phyloP scores from a whole-genome alignment of 2,113 vertebrate genomes.

The Amazona guildingii region DNA sequence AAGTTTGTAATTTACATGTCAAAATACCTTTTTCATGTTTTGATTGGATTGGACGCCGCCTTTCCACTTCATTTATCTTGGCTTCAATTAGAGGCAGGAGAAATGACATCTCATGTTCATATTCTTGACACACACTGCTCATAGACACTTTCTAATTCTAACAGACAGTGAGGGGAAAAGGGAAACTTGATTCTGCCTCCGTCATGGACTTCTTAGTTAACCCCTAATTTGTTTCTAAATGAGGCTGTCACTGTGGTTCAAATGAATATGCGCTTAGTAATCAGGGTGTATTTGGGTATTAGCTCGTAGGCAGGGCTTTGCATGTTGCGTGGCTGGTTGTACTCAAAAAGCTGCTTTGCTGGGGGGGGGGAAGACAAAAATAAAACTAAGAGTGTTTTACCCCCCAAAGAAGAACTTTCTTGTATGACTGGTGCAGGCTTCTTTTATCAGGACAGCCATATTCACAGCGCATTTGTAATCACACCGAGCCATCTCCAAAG shows the following conservation, averaged over 20 bases:
- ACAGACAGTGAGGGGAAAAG: constrained; percentile 79
- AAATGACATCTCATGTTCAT: constrained; percentile 75
- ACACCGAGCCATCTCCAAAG: constrained; percentile 17
- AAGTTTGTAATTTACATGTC: constrained; percentile 87
- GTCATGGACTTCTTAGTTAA: constrained; percentile 80
- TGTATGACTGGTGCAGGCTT: neutral
- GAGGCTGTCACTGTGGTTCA: constrained; percentile 78
- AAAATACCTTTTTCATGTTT: constrained; percentile 85
- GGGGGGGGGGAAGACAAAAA: neutral
- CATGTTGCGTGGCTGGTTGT: neutral
- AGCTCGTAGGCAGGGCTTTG: neutral
- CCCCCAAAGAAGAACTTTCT: neutral
- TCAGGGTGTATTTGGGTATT: constrained; percentile 1
- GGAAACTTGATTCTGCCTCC: constrained; percentile 72
- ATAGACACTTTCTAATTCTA: constrained; percentile 79
- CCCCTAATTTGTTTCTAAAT: constrained; percentile 82
- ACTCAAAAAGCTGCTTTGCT: neutral
- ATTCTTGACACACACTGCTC: constrained; percentile 77
- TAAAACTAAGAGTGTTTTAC: neutral
- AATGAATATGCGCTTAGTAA: constrained; percentile 44
- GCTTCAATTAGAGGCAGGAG: constrained; percentile 80
- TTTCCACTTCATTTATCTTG: constrained; percentile 85
- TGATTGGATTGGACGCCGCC: constrained; percentile 83
- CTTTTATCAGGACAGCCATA: neutral
- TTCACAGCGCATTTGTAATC: neutral